phyloP scores from a whole-genome alignment of 2,888 invertebrate species.

The Sinopyrophorus schimmeli region DNA sequence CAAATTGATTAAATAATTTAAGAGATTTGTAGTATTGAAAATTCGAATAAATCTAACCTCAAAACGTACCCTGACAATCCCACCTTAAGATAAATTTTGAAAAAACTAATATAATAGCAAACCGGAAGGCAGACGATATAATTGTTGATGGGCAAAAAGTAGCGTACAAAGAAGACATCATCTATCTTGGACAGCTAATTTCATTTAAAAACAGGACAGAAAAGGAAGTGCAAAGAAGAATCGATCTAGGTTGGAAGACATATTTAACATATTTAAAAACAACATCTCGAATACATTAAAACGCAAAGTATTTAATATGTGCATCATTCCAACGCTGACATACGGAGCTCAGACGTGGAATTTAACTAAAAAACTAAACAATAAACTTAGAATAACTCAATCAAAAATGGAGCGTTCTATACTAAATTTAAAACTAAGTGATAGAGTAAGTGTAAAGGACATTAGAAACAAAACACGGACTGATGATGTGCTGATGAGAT shows the following conservation, averaged over 20 bases:
- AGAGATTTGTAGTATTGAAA: too few species aligned
- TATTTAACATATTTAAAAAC: neutral
- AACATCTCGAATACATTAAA: neutral
- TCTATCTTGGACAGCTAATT: neutral
- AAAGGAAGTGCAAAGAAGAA: conserved; percentile 1
- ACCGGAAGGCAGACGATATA: conserved; percentile 2
- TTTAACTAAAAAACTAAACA: neutral
- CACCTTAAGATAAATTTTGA: conserved; percentile 4
- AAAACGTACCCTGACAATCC: too few species aligned
- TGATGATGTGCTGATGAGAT: neutral
- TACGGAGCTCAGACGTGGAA: neutral
- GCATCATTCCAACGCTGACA: neutral
- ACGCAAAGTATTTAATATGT: neutral
- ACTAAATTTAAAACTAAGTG: neutral
- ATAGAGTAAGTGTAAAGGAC: neutral
- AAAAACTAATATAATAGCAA: conserved; percentile 5
- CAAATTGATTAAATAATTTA: too few species aligned
- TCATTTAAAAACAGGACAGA: neutral
- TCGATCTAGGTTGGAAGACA: conserved; percentile 1
- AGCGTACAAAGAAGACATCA: neutral
- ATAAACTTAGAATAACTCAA: neutral
- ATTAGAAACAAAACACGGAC: conserved; percentile 1
- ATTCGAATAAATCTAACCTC: too few species aligned
- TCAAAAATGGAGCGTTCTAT: neutral
- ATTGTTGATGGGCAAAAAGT: neutral